Percentiles rank a stretch among this genome's conserved stretches.
Evolutionary conservation across 1,140 invertebrate species (phyloP).

Genomic region (Drosophila pallidifrons): DNA sequence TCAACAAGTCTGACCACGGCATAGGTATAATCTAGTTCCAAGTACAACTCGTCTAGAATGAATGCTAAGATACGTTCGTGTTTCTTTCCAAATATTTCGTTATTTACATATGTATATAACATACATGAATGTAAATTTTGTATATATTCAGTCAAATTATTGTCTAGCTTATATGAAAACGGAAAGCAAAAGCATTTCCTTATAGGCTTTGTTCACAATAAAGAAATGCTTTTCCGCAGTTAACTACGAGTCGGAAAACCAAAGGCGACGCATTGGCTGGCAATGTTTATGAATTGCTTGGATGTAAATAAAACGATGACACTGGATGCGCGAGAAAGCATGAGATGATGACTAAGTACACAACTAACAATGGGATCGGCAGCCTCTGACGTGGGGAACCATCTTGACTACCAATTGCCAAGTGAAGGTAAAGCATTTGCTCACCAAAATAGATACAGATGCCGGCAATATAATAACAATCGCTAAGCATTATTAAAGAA

Average conservation of each 20-base stretch:
- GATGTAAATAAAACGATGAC: constrained; percentile 71
- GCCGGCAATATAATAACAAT: constrained; percentile 19
- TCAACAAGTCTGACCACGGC: constrained; percentile 9
- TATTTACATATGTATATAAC: not conserved
- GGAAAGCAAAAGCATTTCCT: constrained; percentile 52
- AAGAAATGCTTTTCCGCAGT: constrained; percentile 61
- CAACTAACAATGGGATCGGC: constrained; percentile 26
- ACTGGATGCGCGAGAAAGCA: constrained; percentile 21
- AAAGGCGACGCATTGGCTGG: constrained; percentile 40
- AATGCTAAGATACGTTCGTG: constrained; percentile 1
- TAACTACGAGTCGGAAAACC: constrained; percentile 24
- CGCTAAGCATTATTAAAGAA: constrained; percentile 7
- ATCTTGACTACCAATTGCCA: constrained; percentile 32
- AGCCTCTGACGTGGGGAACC: constrained; percentile 2
- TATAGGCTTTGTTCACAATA: constrained; percentile 55
- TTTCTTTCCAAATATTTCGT: constrained; percentile 8
- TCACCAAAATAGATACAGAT: constrained; percentile 48
- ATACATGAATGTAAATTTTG: not conserved
- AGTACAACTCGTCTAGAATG: constrained; percentile 13
- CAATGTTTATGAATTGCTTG: constrained; percentile 62
- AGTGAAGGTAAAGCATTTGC: constrained; percentile 36
- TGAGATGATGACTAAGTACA: constrained; percentile 57
- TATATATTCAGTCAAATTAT: not conserved
- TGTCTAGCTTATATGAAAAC: not conserved
- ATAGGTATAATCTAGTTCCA: not conserved